Percentiles rank a stretch among this genome's conserved stretches.
These are phyloP conservation scores for Pachycephala philippinensis DNA, from an alignment of 2,113 vertebrate species.

Conservation along the genomic window DNA sequence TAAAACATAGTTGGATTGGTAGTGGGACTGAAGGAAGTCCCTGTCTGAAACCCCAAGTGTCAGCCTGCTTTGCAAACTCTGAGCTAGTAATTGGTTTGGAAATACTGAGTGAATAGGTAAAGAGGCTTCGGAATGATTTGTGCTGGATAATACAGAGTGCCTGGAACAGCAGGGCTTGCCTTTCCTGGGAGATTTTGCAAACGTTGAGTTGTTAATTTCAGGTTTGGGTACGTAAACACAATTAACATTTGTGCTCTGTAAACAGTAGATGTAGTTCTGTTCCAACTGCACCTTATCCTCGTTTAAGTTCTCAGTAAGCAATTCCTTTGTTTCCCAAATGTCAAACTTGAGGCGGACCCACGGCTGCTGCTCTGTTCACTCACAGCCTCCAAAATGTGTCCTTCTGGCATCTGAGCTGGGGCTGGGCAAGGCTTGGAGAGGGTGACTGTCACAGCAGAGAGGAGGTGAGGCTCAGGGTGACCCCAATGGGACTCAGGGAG, in stretches of 20 bases:
- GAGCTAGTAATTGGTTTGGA: constrained; percentile 72
- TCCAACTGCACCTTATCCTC: not conserved
- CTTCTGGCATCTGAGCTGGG: not conserved
- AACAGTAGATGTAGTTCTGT: not conserved
- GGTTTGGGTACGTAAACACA: not conserved
- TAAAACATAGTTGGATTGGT: constrained; percentile 67
- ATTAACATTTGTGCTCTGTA: constrained; percentile 7
- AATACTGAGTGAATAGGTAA: constrained; percentile 62
- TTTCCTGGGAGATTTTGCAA: not conserved
- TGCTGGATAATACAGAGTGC: not conserved
- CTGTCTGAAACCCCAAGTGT: constrained; percentile 56
- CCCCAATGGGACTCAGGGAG: not conserved
- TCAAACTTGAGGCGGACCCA: not conserved
- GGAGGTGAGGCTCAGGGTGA: not conserved
- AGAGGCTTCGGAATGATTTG: constrained; percentile 48
- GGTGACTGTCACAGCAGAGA: not conserved
- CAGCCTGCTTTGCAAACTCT: constrained; percentile 61
- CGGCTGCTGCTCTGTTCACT: accelerated
- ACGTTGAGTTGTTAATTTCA: not conserved
- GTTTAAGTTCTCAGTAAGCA: not conserved
- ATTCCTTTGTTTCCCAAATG: constrained; percentile 10
- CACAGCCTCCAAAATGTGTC: not conserved
- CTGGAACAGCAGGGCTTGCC: not conserved
- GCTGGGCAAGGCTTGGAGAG: not conserved
- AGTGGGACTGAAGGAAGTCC: constrained; percentile 60